Conservation (phyloP, 2,113 vertebrate genomes). For the Erythrolamprus reginae region DNA sequence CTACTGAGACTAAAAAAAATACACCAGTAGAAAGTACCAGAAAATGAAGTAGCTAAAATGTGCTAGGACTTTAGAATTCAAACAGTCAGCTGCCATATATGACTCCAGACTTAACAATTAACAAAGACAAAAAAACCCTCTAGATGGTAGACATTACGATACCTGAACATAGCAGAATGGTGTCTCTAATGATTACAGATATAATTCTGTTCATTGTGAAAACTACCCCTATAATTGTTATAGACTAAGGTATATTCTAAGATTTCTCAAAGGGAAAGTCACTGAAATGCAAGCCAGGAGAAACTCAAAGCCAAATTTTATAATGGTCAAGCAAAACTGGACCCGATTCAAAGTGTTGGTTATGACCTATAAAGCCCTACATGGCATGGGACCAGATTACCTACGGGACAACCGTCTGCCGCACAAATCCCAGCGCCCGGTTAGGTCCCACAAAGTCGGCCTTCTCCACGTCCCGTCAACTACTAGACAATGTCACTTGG, state of each 20-base stretch:
- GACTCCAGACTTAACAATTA: neutral
- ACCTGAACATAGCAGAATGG: neutral
- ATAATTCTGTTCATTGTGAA: neutral
- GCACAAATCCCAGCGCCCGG: too few relatives aligned
- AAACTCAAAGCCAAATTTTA: neutral
- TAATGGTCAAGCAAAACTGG: neutral
- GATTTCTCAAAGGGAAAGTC: neutral
- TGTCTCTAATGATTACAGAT: neutral
- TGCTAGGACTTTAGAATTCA: neutral
- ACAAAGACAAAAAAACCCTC: neutral
- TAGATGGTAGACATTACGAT: neutral
- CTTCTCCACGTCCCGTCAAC: too few relatives aligned
- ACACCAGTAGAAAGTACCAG: neutral
- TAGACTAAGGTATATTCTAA: neutral
- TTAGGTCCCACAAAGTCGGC: too few relatives aligned
- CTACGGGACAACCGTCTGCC: too few relatives aligned
- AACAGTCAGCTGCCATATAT: neutral
- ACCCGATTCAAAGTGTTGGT: too few relatives aligned
- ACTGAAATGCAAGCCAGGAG: neutral
- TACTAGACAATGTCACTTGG: too few relatives aligned
- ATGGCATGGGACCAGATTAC: too few relatives aligned
- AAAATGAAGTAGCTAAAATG: neutral
- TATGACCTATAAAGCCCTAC: too few relatives aligned
- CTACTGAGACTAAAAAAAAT: neutral
- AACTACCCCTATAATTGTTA: neutral